Percentiles rank a stretch among this genome's conserved stretches.
phyloP scores from a whole-genome alignment of 2,797 vertebrate species.

The Cercopithecus diana region DNA sequence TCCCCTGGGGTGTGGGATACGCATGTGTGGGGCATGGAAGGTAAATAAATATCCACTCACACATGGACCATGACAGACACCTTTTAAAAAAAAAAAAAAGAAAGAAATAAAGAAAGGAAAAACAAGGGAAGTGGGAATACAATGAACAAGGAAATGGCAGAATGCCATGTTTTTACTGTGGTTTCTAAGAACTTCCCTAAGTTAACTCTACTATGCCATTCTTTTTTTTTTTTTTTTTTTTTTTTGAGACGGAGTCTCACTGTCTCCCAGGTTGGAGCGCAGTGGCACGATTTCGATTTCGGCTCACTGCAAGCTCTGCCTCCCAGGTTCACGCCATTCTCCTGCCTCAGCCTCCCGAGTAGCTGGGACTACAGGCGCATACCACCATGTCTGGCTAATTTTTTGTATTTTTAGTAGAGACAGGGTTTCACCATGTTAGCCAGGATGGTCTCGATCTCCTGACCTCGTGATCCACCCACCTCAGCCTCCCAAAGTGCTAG shows the following conservation, averaged over 20 bases:
- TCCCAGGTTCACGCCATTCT: too few species aligned
- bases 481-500: too few species aligned
- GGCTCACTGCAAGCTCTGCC: too few species aligned
- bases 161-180: neutral
- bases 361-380: too few species aligned
- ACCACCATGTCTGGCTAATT: too few species aligned
- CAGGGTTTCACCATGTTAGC: too few species aligned
- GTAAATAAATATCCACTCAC: neutral
- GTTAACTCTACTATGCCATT: neutral
- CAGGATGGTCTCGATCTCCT: too few species aligned
- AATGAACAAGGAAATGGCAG: neutral
- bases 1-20: rapidly evolving
- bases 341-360: too few species aligned
- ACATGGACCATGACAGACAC: neutral
- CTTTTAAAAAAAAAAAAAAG: neutral
- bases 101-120: neutral
- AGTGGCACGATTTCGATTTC: too few species aligned
- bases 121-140: neutral
- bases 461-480: rapidly evolving
- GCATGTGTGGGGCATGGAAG: neutral
- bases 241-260: too few species aligned
- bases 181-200: neutral
- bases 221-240: neutral
- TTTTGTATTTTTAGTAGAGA: too few species aligned
- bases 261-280: too few species aligned